A percentile compares a stretch with the other conserved stretches of the same genome.
Conservation (phyloP, 2,888 invertebrate genomes). For the Drosophila neonasuta region DNA sequence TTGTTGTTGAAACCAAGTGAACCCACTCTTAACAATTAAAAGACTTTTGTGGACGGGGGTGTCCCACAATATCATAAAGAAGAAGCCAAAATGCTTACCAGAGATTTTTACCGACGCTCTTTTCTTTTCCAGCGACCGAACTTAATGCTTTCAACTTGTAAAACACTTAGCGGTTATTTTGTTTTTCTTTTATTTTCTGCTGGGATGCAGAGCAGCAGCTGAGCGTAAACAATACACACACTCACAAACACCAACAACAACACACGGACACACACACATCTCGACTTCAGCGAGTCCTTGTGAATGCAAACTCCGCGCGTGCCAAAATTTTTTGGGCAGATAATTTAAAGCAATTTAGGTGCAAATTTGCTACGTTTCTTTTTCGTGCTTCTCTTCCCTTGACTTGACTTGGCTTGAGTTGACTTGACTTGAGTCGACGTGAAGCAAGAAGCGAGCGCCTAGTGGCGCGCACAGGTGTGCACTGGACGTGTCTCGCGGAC, state of each 20-base stretch:
- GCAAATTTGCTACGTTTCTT: conserved; percentile 71
- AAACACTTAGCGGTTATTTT: conserved; percentile 76
- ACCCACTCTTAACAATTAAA: conserved; percentile 40
- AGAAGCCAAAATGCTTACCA: conserved; percentile 62
- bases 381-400: not conserved
- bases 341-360: conserved; percentile 76
- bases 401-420: not conserved
- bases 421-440: conserved; percentile 22
- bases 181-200: conserved; percentile 36
- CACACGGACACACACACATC: conserved; percentile 23
- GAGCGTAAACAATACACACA: conserved; percentile 34
- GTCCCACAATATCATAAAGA: conserved; percentile 8
- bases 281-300: conserved; percentile 22
- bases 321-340: conserved; percentile 62
- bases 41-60: conserved; percentile 22
- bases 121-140: conserved; percentile 17
- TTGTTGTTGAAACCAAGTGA: not conserved
- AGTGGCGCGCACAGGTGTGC: conserved; percentile 71
- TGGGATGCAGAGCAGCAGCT: conserved; percentile 10
- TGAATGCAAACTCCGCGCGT: conserved; percentile 57
- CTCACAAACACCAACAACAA: conserved; percentile 21
- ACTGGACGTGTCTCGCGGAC: conserved; percentile 53
- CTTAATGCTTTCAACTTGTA: conserved; percentile 75
- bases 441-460: conserved; percentile 20
- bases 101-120: conserved; percentile 43